Base-by-base conservation (phyloP, 2,113 vertebrate genomes). In the Laticauda laticaudata region DNA sequence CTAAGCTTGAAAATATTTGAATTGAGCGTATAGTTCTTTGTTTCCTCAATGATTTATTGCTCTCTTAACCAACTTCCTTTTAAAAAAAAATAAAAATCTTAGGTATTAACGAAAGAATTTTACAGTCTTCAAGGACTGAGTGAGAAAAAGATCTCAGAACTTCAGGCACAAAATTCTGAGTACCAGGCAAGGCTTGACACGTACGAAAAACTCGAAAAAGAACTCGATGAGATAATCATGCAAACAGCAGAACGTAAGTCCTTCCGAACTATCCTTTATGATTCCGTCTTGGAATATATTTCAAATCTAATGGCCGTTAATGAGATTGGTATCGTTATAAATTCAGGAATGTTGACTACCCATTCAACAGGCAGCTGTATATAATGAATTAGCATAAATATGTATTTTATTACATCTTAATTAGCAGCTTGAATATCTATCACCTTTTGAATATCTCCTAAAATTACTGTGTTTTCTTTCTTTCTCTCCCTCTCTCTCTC, bases 101-200 rank as follows among this genome's bases (percentile, higher is more conserved):
- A 99, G 98, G 98, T 99, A 94, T 98, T 99, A 97, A 99, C 99
- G 26, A 99, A 99, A 96, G 99, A 99, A 97, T 99, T 99, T 97
- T 99, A 99, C 59, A 97, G 97, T 94, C 98, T 99, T 91, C 99
- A 99, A 96, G 97, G 98, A n/a, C 98, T 98, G 90, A 99, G 99
- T 93, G 99, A 99, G 97, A 99, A 98, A 96, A 98, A 97, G 43
- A 96, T 97, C 96, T 97, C 97, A 21, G 99, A 99, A 97, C 98
- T 99, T 94, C 98, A 98, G 21, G 96, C 98, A 91, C 99, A 98
- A 95, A 99, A 98, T 95, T 98, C 98, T 21, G 99, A 99, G 90
- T 98, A 98, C 96, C 98, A 98, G 12, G 97, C 98, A 92, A 98
- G 98, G 54, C 97, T 99, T 92, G 97, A 99, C 96, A 98, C 98